Percentiles rank a stretch among this genome's conserved stretches.
These are phyloP conservation scores for Leptoclinus maculatus DNA, from an alignment of 2,797 vertebrate genomes.

Conservation along the genomic window DNA sequence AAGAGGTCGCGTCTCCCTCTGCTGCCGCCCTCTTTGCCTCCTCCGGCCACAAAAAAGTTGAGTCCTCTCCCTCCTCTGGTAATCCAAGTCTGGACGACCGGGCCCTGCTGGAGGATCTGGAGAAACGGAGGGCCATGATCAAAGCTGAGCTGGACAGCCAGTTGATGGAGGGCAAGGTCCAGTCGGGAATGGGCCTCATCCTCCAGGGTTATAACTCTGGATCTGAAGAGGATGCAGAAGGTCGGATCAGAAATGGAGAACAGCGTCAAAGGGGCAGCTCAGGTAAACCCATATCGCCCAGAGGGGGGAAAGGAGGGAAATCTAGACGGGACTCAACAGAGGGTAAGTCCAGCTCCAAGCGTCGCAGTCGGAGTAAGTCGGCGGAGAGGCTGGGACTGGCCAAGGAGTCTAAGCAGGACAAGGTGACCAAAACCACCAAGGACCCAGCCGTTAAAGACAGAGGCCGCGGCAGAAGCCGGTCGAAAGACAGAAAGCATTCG, in stretches of 20 bases:
- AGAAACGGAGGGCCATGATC: constrained; percentile 97
- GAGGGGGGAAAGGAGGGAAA: constrained; percentile 83
- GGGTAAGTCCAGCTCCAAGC: constrained; percentile 88
- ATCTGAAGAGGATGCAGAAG: constrained; percentile 95
- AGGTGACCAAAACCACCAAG: constrained; percentile 87
- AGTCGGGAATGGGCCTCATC: constrained; percentile 98
- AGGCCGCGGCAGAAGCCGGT: constrained; percentile 88
- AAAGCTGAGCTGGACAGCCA: constrained; percentile 99
- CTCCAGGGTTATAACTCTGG: constrained; percentile 98
- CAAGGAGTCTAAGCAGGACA: constrained; percentile 91
- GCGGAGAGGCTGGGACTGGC: constrained; percentile 82
- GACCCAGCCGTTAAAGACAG: constrained; percentile 74
- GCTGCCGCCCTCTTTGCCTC: constrained; percentile 56
- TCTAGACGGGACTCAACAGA: constrained; percentile 90
- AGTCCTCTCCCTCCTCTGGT: constrained; percentile 78
- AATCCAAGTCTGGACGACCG: constrained; percentile 93
- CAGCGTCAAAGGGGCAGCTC: constrained; percentile 84
- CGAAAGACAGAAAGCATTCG: constrained; percentile 91
- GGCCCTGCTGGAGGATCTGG: constrained; percentile 96
- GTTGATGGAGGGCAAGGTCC: constrained; percentile 92
- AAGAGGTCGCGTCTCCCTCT: constrained; percentile 87
- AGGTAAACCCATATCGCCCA: constrained; percentile 79
- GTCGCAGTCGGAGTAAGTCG: constrained; percentile 91
- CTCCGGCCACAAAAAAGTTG: constrained; percentile 70
- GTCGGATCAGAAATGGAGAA: constrained; percentile 91